Conservation (phyloP, 2,113 vertebrate species). For the Mobula birostris region DNA sequence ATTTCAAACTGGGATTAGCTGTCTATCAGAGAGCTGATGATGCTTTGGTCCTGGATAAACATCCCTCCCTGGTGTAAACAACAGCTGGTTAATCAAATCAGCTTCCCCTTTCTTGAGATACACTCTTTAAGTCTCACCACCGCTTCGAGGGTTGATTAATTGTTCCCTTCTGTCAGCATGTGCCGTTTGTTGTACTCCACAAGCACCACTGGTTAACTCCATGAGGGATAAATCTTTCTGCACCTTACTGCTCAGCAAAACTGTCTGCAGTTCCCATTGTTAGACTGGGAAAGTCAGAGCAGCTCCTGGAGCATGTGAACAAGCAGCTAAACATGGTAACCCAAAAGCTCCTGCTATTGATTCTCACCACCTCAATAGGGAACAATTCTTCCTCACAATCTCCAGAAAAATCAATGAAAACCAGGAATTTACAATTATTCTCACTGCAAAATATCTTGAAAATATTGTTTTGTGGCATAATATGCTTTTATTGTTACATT, state of each 20-base stretch:
- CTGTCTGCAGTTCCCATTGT: too few relatives aligned
- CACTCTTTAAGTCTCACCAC: neutral
- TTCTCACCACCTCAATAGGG: too few relatives aligned
- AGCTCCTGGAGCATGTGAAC: too few relatives aligned
- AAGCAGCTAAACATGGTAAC: too few relatives aligned
- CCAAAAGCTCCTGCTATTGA: too few relatives aligned
- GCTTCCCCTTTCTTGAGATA: neutral
- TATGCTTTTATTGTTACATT: too few relatives aligned
- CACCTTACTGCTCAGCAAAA: neutral
- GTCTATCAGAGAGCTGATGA: neutral
- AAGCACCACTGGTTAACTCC: neutral
- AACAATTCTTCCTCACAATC: too few relatives aligned
- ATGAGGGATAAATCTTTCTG: neutral
- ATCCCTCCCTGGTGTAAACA: neutral
- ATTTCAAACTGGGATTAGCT: neutral
- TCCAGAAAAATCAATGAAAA: too few relatives aligned
- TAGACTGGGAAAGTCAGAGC: too few relatives aligned
- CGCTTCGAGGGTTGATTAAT: neutral
- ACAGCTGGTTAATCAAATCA: neutral
- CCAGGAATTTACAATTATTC: too few relatives aligned
- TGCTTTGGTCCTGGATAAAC: neutral
- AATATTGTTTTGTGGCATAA: too few relatives aligned
- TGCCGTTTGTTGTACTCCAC: neutral
- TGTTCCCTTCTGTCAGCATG: neutral
- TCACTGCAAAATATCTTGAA: too few relatives aligned